These are phyloP conservation scores for Enteromius mattozi DNA, from an alignment of 2,797 vertebrate species.

Conservation along the genomic window DNA sequence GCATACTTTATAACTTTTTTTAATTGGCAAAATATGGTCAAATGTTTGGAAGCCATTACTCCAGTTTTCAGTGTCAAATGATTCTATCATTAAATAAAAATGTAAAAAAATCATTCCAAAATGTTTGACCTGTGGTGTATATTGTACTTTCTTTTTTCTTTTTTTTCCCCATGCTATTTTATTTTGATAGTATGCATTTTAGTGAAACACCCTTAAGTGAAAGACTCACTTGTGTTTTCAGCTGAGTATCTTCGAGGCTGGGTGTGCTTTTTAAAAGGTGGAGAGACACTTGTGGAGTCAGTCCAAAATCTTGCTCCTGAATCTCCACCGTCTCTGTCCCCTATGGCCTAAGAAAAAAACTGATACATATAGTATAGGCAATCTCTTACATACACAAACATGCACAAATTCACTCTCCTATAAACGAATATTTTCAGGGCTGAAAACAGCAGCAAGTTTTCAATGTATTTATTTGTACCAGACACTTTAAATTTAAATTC, in stretches of 20 bases:
- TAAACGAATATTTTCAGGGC: slow-evolving; percentile 79
- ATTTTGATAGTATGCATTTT: slow-evolving; percentile 12
- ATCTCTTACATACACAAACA: slow-evolving; percentile 77
- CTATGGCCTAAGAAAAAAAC: slow-evolving; percentile 82
- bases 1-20: background rate
- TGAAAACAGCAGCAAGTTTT: slow-evolving; percentile 74
- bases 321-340: slow-evolving; percentile 82
- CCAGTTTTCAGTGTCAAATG: background rate
- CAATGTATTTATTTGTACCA: background rate
- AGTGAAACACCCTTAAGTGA: background rate
- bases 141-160: background rate
- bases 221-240: slow-evolving; percentile 84
- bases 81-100: background rate
- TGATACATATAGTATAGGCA: slow-evolving; percentile 80
- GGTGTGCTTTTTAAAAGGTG: slow-evolving; percentile 77
- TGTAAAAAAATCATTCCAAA: background rate
- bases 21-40: background rate
- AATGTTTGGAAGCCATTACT: background rate
- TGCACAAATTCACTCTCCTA: slow-evolving; percentile 74
- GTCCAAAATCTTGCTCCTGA: slow-evolving; percentile 78
- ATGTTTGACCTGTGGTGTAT: background rate
- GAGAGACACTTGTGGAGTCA: slow-evolving; percentile 78
- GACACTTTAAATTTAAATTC: background rate
- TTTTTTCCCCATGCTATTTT: slow-evolving; percentile 3
- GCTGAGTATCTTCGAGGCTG: slow-evolving; percentile 74